Conservation (phyloP, 2,113 vertebrate species). For the Prolemur simus region DNA sequence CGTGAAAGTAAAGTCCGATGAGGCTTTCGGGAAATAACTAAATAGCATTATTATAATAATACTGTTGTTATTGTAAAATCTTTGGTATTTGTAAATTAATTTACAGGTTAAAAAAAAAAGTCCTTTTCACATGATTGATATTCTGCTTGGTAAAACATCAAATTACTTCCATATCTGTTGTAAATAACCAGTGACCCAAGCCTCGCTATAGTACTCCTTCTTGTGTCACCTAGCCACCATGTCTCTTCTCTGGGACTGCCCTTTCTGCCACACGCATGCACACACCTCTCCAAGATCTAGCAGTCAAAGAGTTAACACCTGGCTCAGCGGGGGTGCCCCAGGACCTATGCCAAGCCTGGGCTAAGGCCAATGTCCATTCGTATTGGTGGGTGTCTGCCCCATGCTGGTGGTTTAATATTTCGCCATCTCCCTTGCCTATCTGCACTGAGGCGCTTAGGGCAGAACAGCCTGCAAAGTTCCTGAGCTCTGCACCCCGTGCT, state of each 20-base stretch:
- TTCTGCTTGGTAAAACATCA: neutral
- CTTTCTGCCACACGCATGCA: fast-evolving
- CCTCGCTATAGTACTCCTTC: neutral
- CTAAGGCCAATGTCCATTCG: neutral
- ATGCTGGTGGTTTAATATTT: neutral
- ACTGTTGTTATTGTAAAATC: neutral
- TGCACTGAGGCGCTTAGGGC: neutral
- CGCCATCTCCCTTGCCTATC: neutral
- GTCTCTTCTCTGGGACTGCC: neutral
- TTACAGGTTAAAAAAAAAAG: constrained; percentile 1
- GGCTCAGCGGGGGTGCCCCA: neutral
- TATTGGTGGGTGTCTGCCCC: neutral
- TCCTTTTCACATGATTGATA: neutral
- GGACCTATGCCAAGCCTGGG: neutral
- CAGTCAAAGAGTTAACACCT: neutral
- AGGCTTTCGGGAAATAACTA: neutral
- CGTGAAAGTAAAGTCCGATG: neutral
- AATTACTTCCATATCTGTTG: neutral
- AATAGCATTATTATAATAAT: constrained; percentile 17
- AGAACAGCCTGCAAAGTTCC: neutral
- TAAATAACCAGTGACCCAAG: neutral
- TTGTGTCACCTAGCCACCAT: neutral
- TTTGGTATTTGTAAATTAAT: constrained; percentile 4
- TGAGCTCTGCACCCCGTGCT: neutral
- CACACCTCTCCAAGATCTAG: neutral